Percentiles rank a stretch among this genome's conserved stretches.
Conservation (phyloP, 1,140 invertebrate genomes). For the Drosophila grimshawi region DNA sequence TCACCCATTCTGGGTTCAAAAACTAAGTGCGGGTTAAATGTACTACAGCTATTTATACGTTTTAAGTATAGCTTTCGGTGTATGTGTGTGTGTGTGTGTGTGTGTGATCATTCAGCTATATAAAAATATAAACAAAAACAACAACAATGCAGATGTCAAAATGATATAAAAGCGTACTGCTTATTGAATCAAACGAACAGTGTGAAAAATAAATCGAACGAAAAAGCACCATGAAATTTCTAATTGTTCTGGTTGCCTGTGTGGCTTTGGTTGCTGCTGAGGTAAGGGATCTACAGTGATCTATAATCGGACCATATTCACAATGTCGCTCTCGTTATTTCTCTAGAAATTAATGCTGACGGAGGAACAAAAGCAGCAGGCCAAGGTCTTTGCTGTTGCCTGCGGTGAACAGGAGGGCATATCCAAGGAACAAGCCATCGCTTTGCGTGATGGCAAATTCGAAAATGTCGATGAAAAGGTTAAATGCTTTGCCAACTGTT, state of each 20-base stretch:
- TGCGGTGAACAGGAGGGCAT: constrained; percentile 65
- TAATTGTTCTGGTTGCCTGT: constrained; percentile 56
- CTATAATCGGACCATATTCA: neutral
- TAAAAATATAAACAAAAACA: constrained; percentile 36
- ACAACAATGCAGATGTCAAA: constrained; percentile 31
- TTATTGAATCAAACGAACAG: constrained; percentile 46
- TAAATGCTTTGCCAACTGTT: constrained; percentile 74
- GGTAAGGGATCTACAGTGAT: constrained; percentile 48
- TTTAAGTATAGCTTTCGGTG: constrained; percentile 15
- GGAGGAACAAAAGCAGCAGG: constrained; percentile 61
- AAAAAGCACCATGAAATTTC: constrained; percentile 58
- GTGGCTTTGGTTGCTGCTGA: constrained; percentile 41
- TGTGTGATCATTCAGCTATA: constrained; percentile 61
- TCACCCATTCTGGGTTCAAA: neutral
- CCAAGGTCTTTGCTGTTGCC: constrained; percentile 37
- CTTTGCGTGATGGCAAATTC: constrained; percentile 55
- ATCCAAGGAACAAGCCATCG: constrained; percentile 64
- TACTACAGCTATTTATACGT: constrained; percentile 40
- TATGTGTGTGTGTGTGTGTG: constrained; percentile 22
- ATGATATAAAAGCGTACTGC: constrained; percentile 68
- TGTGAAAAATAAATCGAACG: constrained; percentile 36
- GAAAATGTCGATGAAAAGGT: constrained; percentile 54
- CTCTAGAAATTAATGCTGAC: constrained; percentile 32
- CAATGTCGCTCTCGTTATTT: neutral
- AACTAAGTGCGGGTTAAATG: constrained; percentile 52